Percentiles rank a stretch among this genome's conserved stretches.
Evolutionary conservation across 2,888 invertebrate species (phyloP).

Genomic region (Cerastis rubricosa): DNA sequence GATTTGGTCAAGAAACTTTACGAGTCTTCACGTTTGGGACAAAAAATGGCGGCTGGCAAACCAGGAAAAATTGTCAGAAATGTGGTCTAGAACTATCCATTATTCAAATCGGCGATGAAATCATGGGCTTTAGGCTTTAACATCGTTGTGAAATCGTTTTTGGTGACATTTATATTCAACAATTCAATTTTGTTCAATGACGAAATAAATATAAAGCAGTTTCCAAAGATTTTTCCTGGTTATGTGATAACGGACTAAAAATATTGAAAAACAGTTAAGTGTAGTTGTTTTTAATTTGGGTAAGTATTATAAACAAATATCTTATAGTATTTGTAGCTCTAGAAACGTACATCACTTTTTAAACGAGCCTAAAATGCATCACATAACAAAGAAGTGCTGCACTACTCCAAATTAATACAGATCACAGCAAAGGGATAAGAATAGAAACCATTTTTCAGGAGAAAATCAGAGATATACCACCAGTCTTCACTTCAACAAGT

Average conservation of each 20-base stretch:
- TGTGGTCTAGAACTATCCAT: constrained; percentile 33
- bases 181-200: neutral
- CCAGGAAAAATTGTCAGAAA: constrained; percentile 53
- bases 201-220: neutral
- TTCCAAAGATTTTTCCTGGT: no score
- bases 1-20: constrained; percentile 64
- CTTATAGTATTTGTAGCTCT: neutral
- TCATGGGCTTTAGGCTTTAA: neutral
- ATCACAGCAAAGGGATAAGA: neutral
- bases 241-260: neutral
- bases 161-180: neutral
- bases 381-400: neutral
- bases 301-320: neutral
- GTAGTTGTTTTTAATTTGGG: neutral
- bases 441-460: neutral
- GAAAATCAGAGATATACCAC: neutral
- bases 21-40: constrained; percentile 26
- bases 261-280: neutral
- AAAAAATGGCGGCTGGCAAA: constrained; percentile 52
- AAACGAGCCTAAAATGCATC: neutral
- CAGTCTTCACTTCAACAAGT: neutral
- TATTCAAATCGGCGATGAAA: constrained; percentile 19
- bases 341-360: neutral
- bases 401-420: neutral
- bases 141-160: neutral